A percentile compares a stretch with the other conserved stretches of the same genome.
These are phyloP conservation scores for Hirtodrosophila duncani DNA, from an alignment of 2,888 invertebrate species.

Conservation along the genomic window DNA sequence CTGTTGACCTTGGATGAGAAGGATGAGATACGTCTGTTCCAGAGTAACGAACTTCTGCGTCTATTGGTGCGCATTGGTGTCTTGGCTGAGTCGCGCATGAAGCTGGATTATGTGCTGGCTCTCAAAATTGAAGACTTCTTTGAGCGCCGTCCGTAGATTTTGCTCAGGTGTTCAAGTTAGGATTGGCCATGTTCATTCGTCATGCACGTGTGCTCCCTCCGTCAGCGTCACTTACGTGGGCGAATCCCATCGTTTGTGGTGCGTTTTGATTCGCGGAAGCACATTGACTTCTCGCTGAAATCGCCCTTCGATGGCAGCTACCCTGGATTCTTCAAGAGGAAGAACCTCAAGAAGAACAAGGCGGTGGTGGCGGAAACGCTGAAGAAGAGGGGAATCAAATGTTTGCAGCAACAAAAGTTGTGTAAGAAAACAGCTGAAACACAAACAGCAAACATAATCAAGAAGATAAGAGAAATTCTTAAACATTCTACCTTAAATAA, in stretches of 20 bases:
- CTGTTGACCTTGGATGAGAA: conserved; percentile 99
- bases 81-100: conserved; percentile 98
- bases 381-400: conserved; percentile 87
- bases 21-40: conserved; percentile 97
- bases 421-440: too few relatives aligned
- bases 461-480: too few relatives aligned
- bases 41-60: conserved; percentile 99
- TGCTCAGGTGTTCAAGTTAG: conserved; percentile 99
- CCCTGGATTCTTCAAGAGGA: conserved; percentile 99
- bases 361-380: conserved; percentile 89
- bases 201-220: conserved; percentile 99
- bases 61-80: conserved; percentile 99
- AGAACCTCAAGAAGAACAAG: conserved; percentile 95
- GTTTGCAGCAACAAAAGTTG: conserved; percentile 12
- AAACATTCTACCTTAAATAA: too few relatives aligned
- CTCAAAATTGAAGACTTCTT: conserved; percentile 99
- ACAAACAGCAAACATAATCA: background rate
- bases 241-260: conserved; percentile 99
- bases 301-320: conserved; percentile 99
- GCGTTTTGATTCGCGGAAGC: conserved; percentile 97
- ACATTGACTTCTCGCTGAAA: conserved; percentile 97
- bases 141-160: conserved; percentile 99
- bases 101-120: conserved; percentile 99
- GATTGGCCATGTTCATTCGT: conserved; percentile 99
- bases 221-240: conserved; percentile 99